Evolutionary conservation across 2,113 vertebrate genomes (phyloP).

Genomic region (Vicugna pacos): DNA sequence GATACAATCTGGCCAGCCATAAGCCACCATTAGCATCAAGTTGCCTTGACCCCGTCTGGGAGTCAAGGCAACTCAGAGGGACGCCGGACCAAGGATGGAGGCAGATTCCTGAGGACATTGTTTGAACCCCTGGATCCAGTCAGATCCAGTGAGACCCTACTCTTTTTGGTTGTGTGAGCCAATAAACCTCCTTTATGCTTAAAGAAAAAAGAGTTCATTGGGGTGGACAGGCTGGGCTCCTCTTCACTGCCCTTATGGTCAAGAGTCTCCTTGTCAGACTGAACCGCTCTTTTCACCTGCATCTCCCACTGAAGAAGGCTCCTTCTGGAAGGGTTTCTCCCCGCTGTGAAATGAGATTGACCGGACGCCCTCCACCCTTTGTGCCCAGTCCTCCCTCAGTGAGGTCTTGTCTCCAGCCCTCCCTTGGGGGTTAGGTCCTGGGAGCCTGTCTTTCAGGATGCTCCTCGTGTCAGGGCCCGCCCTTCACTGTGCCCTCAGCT

Average conservation of each 20-base stretch:
- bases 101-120: not conserved
- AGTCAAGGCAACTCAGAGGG: not conserved
- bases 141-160: not conserved
- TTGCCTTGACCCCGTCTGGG: not conserved
- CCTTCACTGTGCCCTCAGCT: not conserved
- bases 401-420: not conserved
- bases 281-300: not conserved
- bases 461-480: not conserved
- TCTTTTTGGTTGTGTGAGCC: not conserved
- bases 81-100: not conserved
- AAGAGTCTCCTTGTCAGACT: not conserved
- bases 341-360: not conserved
- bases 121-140: not conserved
- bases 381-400: not conserved
- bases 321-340: not conserved
- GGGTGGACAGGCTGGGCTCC: not conserved
- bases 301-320: not conserved
- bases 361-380: too few relatives aligned
- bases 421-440: not conserved
- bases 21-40: not conserved
- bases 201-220: not conserved
- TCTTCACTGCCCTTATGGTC: not conserved
- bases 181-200: not conserved
- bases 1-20: not conserved
- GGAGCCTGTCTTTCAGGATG: too few relatives aligned